These are phyloP conservation scores for Bimastos eiseni DNA, from an alignment of 2,888 invertebrate genomes.

Conservation along the genomic window DNA sequence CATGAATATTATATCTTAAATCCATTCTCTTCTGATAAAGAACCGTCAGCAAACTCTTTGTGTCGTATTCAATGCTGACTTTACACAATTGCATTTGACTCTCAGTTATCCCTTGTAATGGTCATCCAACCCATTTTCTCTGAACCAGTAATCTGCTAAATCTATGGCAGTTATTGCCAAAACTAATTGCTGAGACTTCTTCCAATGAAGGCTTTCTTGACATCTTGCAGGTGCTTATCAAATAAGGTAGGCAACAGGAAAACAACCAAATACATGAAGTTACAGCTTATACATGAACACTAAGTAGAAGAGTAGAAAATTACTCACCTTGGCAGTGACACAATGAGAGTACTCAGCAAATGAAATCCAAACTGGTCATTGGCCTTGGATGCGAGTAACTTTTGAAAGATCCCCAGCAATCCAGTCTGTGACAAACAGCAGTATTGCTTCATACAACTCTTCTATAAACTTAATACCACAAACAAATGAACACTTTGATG, in stretches of 20 bases:
- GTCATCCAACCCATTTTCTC: background rate
- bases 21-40: background rate
- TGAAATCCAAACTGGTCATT: conserved; percentile 96
- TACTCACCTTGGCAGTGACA: conserved; percentile 76
- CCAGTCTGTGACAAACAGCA: conserved; percentile 57
- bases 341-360: conserved; percentile 82
- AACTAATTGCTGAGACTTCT: background rate
- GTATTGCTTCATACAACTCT: background rate
- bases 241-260: background rate
- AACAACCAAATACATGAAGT: background rate
- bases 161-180: background rate
- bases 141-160: background rate
- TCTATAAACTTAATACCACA: background rate
- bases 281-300: background rate
- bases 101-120: background rate
- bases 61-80: background rate
- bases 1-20: background rate
- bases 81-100: background rate
- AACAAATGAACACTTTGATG: too few species aligned
- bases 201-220: background rate
- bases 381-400: conserved; percentile 88
- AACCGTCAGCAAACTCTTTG: background rate
- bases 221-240: background rate
- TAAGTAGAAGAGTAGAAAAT: background rate
- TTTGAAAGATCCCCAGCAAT: conserved; percentile 90